These are phyloP conservation scores for Pogonomyrmex barbatus DNA, from an alignment of 1,140 invertebrate genomes.

Conservation along the genomic window DNA sequence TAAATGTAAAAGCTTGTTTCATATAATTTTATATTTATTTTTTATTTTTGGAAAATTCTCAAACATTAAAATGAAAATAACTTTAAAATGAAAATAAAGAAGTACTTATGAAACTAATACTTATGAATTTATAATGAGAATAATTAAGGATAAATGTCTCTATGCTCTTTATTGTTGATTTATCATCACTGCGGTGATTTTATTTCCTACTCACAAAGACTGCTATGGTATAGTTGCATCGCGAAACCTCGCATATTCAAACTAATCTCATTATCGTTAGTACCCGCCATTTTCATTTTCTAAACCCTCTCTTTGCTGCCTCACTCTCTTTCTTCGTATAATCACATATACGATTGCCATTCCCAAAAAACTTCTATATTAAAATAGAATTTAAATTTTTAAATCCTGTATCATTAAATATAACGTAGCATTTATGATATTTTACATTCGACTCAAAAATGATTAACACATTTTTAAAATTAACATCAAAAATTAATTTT, in stretches of 20 bases:
- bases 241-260: constrained; percentile 68
- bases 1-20: background rate
- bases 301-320: constrained; percentile 32
- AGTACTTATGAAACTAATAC: background rate
- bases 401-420: background rate
- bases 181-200: constrained; percentile 61
- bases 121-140: constrained; percentile 21
- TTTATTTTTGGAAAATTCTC: background rate
- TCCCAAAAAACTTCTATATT: constrained; percentile 34
- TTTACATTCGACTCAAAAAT: background rate
- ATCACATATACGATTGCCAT: constrained; percentile 48
- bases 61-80: background rate
- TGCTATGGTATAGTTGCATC: constrained; percentile 13
- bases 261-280: constrained; percentile 78
- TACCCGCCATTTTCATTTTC: constrained; percentile 70
- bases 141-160: constrained; percentile 20
- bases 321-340: constrained; percentile 24
- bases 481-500: background rate
- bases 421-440: constrained; percentile 2
- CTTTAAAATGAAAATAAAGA: constrained; percentile 6
- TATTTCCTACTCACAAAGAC: constrained; percentile 65
- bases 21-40: background rate
- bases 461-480: background rate
- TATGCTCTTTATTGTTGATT: constrained; percentile 58
- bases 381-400: constrained; percentile 16